These are phyloP conservation scores for Unio pictorum DNA, from an alignment of 2,888 invertebrate species.

Conservation along the genomic window DNA sequence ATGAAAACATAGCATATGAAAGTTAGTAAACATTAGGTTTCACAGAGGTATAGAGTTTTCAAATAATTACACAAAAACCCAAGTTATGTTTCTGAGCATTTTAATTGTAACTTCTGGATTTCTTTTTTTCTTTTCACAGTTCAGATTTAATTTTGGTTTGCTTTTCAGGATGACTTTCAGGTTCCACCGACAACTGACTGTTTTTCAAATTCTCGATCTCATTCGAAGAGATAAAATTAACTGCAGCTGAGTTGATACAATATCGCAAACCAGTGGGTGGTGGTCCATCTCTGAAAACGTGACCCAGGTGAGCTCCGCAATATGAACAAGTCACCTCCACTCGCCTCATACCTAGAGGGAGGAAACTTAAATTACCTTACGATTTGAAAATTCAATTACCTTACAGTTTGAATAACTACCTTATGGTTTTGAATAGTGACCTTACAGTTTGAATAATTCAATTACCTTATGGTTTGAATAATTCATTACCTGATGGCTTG, in stretches of 20 bases:
- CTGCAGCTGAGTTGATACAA: constrained; percentile 69
- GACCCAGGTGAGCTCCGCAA: constrained; percentile 69
- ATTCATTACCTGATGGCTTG: neutral
- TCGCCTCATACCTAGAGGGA: constrained; percentile 55
- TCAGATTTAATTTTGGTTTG: constrained; percentile 32
- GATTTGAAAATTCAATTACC: neutral
- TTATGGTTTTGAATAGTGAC: neutral
- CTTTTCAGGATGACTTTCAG: neutral
- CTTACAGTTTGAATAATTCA: neutral
- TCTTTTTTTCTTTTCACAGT: constrained; percentile 13
- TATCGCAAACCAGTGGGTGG: constrained; percentile 62
- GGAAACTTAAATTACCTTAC: neutral
- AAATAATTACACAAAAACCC: neutral
- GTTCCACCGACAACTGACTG: neutral
- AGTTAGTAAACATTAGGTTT: no score
- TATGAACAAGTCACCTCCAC: constrained; percentile 65
- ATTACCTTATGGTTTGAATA: neutral
- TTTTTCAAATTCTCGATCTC: constrained; percentile 4
- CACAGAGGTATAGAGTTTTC: neutral
- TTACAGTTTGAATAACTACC: neutral
- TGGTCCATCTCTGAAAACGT: constrained; percentile 70
- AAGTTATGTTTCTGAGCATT: no score
- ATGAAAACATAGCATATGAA: no score
- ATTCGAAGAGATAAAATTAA: constrained; percentile 22
- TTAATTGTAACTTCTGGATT: no score